phyloP scores from a whole-genome alignment of 2,113 vertebrate genomes.

The Serinus canaria region DNA sequence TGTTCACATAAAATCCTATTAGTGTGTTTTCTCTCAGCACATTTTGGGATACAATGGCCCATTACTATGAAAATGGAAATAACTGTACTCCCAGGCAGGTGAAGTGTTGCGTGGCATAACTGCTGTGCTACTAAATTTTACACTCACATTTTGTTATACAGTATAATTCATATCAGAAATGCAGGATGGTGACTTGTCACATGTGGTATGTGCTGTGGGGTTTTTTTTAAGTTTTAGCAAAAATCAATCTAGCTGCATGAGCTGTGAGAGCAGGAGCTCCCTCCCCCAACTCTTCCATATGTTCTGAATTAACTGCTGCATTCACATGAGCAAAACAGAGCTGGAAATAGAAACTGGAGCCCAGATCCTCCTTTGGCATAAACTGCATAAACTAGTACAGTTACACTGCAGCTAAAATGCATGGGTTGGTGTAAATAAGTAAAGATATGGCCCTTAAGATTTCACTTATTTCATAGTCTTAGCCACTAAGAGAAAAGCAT shows the following conservation, averaged over 20 bases:
- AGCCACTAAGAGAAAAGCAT: background rate
- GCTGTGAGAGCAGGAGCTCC: conserved; percentile 6
- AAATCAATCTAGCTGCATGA: conserved; percentile 22
- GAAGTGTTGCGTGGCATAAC: background rate
- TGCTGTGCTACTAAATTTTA: conserved; percentile 16
- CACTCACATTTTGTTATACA: conserved; percentile 16
- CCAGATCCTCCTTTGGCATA: conserved; percentile 2
- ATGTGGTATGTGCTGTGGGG: background rate
- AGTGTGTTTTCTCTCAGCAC: background rate
- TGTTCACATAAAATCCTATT: conserved; percentile 48
- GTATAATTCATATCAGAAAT: background rate
- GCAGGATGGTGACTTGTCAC: background rate
- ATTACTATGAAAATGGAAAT: conserved; percentile 56
- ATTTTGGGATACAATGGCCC: conserved; percentile 35
- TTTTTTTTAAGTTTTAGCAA: conserved; percentile 7
- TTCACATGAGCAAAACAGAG: conserved; percentile 29
- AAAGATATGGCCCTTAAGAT: background rate
- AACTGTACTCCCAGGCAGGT: conserved; percentile 30
- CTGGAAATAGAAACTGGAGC: conserved; percentile 42
- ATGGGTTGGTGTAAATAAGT: background rate
- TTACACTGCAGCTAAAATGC: background rate
- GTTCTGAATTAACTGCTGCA: conserved; percentile 31
- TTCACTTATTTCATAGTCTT: background rate
- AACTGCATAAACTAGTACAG: background rate
- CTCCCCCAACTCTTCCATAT: conserved; percentile 33